phyloP scores from a whole-genome alignment of 2,113 vertebrate species.

The Oriolus oriolus region DNA sequence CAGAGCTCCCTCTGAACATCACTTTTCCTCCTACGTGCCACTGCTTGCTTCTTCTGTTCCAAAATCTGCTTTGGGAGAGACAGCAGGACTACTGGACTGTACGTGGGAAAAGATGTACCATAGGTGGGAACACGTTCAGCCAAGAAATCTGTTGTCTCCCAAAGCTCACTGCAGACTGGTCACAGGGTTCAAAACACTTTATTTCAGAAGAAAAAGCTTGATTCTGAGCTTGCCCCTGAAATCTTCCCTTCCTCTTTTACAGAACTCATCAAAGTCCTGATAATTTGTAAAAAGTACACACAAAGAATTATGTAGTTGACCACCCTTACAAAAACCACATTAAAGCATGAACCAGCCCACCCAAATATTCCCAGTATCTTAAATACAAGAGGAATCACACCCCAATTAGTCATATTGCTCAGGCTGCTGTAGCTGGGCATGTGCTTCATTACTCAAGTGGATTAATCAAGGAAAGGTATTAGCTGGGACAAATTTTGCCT shows the following conservation, averaged over 20 bases:
- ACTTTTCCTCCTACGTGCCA: not conserved
- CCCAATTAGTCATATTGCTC: not conserved
- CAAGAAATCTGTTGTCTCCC: not conserved
- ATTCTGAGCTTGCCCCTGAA: not conserved
- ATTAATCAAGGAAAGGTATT: not conserved
- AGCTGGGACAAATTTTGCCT: not conserved
- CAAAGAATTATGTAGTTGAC: not conserved
- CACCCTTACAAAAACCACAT: not conserved
- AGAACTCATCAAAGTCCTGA: not conserved
- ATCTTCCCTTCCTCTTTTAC: not conserved
- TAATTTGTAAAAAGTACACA: not conserved
- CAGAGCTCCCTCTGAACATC: not conserved
- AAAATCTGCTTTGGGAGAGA: not conserved
- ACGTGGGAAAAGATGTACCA: not conserved
- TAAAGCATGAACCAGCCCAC: not conserved
- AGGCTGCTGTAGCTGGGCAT: not conserved
- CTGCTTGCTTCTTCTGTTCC: not conserved
- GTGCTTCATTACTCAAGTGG: not conserved
- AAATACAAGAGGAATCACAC: not conserved
- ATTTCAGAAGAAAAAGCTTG: not conserved
- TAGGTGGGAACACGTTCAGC: not conserved
- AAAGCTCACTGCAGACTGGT: not conserved
- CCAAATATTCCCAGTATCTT: not conserved
- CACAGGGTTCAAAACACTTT: not conserved
- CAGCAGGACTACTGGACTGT: not conserved